Base-by-base conservation (phyloP, 2,888 invertebrate species). In the Eurytoma adleriae region DNA sequence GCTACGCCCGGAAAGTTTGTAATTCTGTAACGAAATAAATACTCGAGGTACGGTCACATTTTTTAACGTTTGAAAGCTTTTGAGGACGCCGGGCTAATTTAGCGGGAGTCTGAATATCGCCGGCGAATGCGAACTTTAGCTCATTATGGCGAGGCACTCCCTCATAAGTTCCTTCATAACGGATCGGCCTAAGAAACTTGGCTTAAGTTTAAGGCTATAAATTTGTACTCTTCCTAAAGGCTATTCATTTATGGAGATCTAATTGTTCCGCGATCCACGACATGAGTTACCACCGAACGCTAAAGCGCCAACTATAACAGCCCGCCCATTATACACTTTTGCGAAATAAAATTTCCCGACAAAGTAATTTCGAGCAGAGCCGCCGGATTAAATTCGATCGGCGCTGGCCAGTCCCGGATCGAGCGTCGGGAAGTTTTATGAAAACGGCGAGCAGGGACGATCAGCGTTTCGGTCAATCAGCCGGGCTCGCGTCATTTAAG, bases 131-230 rank as follows among this genome's bases (percentile, higher is more conserved):
- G 66, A 80, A 80, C 71, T 75, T 80, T 67, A 10, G 50, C 24
- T 71, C 18, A 79, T 74, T 30, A 67, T 73, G 59, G 54, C 59
- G 48, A 27, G 52, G 66, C 54, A 75, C 54, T 67, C n/a, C 20
- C 40, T 70, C 72, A 66, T 66, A 75, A 70, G 69, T 79, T 79
- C 24, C 10, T 62, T 57, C 16, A 54, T 48, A 74, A 57, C 67
- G 24, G n/a, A 57, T 59, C 57, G 40, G 70, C 59, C 66, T 70
- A 66, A 20, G 66, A 79, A 79, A 75, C 75, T 79, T 70, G 71
- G 20, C 69, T 69, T 54, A 30, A 78, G 72, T 74, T 79, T 70
- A 40, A 40, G 24, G 57, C 75, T 54, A 75, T 75, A 79, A 79
- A 79, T 79, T 75, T 66, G 52, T 50, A 66, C 20, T 54, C 50